These are phyloP conservation scores for Mamestra brassicae DNA, from an alignment of 2,888 invertebrate genomes.

Conservation along the genomic window DNA sequence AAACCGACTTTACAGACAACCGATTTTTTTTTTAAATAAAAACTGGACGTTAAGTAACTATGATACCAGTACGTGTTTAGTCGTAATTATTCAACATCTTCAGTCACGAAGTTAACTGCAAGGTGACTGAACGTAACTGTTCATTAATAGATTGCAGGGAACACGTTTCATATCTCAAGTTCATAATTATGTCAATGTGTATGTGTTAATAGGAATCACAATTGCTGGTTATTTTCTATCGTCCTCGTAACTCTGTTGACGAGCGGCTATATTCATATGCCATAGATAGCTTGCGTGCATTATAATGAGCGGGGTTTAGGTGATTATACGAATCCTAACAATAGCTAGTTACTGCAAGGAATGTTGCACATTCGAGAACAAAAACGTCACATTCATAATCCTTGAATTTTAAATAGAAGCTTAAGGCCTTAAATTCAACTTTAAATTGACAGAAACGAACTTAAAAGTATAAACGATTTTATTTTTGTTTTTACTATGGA, in stretches of 20 bases:
- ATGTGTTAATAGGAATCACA: slow-evolving; percentile 15
- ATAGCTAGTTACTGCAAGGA: too few relatives aligned
- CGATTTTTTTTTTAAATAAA: not conserved
- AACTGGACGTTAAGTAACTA: not conserved
- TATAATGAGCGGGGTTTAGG: not conserved
- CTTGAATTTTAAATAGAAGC: too few relatives aligned
- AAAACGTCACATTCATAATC: too few relatives aligned
- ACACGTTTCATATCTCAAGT: not conserved
- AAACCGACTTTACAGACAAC: too few relatives aligned
- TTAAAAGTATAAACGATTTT: too few relatives aligned
- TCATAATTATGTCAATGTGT: not conserved
- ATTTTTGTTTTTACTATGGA: too few relatives aligned
- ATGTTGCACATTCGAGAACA: too few relatives aligned
- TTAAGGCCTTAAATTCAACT: too few relatives aligned
- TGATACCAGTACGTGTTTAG: not conserved
- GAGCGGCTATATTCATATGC: not conserved
- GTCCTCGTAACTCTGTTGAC: not conserved
- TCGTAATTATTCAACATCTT: not conserved
- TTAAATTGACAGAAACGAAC: too few relatives aligned
- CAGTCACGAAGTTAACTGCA: not conserved
- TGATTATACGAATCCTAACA: too few relatives aligned
- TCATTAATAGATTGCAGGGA: too few relatives aligned
- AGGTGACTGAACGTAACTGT: not conserved
- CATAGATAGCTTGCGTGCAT: slow-evolving; percentile 1
- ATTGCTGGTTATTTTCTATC: not conserved